Conservation (phyloP, 2,113 vertebrate species). For the Beaufortia kweichowensis region DNA sequence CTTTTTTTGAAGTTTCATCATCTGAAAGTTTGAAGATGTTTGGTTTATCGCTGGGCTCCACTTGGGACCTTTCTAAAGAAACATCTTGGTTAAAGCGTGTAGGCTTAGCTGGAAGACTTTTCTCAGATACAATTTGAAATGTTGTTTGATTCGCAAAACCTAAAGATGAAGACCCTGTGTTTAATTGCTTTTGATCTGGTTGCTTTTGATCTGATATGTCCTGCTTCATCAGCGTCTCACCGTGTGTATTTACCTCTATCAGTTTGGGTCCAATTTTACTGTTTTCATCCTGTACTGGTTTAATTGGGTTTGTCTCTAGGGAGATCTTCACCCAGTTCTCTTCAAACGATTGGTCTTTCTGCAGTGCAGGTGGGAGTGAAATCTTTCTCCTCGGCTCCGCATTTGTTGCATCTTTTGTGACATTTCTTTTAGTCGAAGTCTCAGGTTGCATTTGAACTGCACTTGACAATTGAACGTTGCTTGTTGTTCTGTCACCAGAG, state of each 20-base stretch:
- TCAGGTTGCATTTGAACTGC: constrained; percentile 19
- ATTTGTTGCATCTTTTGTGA: background rate
- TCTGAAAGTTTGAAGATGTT: background rate
- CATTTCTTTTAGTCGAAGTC: background rate
- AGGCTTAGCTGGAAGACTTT: background rate
- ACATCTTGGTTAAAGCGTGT: background rate
- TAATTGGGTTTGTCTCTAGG: constrained; percentile 7
- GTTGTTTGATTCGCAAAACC: background rate
- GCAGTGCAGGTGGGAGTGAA: constrained; percentile 35
- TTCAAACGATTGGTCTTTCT: constrained; percentile 36
- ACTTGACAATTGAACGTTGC: background rate
- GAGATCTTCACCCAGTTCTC: constrained; percentile 35
- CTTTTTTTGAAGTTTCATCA: background rate
- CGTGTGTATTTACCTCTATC: constrained; percentile 4
- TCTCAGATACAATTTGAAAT: background rate
- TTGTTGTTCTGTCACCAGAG: background rate
- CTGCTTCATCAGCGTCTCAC: constrained; percentile 7
- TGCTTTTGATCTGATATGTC: background rate
- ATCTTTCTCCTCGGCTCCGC: constrained; percentile 14
- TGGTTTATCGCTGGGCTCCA: background rate
- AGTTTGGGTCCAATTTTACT: background rate
- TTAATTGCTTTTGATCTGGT: background rate
- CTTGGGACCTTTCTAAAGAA: constrained; percentile 20
- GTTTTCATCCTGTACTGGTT: background rate
- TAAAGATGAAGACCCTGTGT: background rate